These are phyloP conservation scores for Pogona vitticeps DNA, from an alignment of 2,113 vertebrate species.

Conservation along the genomic window DNA sequence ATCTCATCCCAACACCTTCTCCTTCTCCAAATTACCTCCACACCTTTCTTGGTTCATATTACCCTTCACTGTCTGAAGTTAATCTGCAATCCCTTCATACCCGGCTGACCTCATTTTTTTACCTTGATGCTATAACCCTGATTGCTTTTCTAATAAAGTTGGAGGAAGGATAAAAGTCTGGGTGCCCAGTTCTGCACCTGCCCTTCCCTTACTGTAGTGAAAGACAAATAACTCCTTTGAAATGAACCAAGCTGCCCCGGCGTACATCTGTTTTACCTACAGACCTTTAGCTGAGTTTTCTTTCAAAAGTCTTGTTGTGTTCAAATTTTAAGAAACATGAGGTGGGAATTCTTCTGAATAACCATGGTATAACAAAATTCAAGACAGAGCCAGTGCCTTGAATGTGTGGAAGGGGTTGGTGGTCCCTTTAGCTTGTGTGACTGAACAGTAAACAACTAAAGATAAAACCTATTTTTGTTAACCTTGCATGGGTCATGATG, in stretches of 20 bases:
- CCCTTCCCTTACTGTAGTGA: background rate
- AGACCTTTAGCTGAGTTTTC: background rate
- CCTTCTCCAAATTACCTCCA: constrained; percentile 18
- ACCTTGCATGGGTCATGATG: no score
- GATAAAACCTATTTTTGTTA: no score
- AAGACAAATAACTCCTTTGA: background rate
- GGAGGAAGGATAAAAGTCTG: background rate
- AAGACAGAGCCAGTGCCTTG: background rate
- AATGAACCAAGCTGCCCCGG: background rate
- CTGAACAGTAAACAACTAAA: background rate
- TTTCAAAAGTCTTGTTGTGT: background rate
- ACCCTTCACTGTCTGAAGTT: constrained; percentile 2
- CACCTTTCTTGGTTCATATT: background rate
- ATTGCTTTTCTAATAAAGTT: constrained; percentile 14
- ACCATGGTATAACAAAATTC: background rate
- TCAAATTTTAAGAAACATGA: background rate
- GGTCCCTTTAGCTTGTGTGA: background rate
- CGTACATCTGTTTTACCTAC: background rate
- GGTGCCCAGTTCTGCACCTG: background rate
- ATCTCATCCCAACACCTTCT: background rate
- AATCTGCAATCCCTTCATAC: constrained; percentile 15
- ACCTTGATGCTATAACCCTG: background rate
- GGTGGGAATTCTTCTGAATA: background rate
- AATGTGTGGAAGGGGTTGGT: no score
- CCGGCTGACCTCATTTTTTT: background rate